phyloP scores from a whole-genome alignment of 2,888 invertebrate species.

The Acrobasis repandana region DNA sequence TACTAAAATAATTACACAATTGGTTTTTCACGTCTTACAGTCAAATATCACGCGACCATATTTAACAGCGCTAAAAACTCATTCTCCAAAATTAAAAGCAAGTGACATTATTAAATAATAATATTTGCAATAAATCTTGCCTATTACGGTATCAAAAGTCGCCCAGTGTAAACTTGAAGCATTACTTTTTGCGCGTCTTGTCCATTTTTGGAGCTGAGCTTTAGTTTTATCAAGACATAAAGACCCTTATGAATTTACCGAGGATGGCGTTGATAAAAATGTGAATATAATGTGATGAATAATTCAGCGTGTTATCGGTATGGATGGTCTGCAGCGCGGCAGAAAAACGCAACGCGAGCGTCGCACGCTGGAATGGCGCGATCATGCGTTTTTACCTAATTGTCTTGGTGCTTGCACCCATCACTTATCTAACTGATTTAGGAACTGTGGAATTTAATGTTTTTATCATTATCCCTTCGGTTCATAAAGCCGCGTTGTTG shows the following conservation, averaged over 20 bases:
- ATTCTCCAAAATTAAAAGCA: background rate
- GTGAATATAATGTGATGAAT: conserved; percentile 81
- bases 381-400: conserved; percentile 77
- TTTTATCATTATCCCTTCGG: conserved; percentile 41
- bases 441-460: conserved; percentile 54
- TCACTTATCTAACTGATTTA: conserved; percentile 79
- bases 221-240: conserved; percentile 82
- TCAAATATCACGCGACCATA: conserved; percentile 36
- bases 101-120: conserved; percentile 2
- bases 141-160: conserved; percentile 52
- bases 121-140: conserved; percentile 25
- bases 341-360: conserved; percentile 63
- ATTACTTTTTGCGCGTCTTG: conserved; percentile 53
- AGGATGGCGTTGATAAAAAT: conserved; percentile 82
- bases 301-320: conserved; percentile 82
- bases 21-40: conserved; percentile 35
- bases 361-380: conserved; percentile 70
- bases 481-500: conserved; percentile 36
- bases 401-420: conserved; percentile 78
- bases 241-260: conserved; percentile 78
- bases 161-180: conserved; percentile 53
- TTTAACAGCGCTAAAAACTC: background rate
- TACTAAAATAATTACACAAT: conserved; percentile 45
- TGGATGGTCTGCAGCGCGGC: conserved; percentile 56
- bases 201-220: conserved; percentile 73